Evolutionary conservation across 1,140 invertebrate genomes (phyloP).

Genomic region (Atopsyche davidsoni): DNA sequence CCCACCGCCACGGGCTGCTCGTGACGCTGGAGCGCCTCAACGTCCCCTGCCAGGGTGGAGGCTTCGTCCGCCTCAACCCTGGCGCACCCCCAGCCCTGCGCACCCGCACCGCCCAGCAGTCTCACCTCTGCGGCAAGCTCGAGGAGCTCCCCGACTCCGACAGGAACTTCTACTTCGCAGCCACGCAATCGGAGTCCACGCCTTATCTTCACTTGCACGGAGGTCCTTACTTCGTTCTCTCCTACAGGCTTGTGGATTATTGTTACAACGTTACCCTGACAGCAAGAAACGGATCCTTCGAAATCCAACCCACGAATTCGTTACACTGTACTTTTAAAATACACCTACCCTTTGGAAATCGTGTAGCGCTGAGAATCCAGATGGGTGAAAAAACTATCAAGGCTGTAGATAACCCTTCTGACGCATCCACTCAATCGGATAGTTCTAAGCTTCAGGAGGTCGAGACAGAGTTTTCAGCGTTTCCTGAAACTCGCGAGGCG

Average conservation of each 20-base stretch:
- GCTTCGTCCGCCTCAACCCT: slow-evolving; percentile 50
- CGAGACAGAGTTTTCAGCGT: slow-evolving; percentile 19
- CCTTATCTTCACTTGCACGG: slow-evolving; percentile 48
- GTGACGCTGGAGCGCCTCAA: slow-evolving; percentile 56
- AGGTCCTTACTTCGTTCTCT: slow-evolving; percentile 53
- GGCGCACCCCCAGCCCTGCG: slow-evolving; percentile 30
- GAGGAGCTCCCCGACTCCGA: slow-evolving; percentile 53
- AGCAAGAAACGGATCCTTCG: slow-evolving; percentile 53
- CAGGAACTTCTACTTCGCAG: slow-evolving; percentile 50
- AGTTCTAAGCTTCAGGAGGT: slow-evolving; percentile 21
- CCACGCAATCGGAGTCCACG: slow-evolving; percentile 35
- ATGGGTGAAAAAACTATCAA: slow-evolving; percentile 42
- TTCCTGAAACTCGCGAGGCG: slow-evolving; percentile 21
- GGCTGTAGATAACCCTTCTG: slow-evolving; percentile 2
- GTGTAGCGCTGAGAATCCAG: slow-evolving; percentile 49
- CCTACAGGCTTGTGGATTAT: slow-evolving; percentile 56
- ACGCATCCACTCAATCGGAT: slow-evolving; percentile 1
- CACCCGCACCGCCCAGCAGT: slow-evolving; percentile 28
- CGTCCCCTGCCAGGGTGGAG: slow-evolving; percentile 52
- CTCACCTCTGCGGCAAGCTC: slow-evolving; percentile 53
- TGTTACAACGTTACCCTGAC: slow-evolving; percentile 59
- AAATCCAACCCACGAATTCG: slow-evolving; percentile 47
- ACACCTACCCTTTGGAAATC: slow-evolving; percentile 57
- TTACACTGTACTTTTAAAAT: slow-evolving; percentile 57
- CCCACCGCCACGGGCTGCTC: slow-evolving; percentile 47